Evolutionary conservation across 2,797 vertebrate species (phyloP), one percentile per base, ranked within the genome.

Genomic region (Lepus oiostolus): DNA sequence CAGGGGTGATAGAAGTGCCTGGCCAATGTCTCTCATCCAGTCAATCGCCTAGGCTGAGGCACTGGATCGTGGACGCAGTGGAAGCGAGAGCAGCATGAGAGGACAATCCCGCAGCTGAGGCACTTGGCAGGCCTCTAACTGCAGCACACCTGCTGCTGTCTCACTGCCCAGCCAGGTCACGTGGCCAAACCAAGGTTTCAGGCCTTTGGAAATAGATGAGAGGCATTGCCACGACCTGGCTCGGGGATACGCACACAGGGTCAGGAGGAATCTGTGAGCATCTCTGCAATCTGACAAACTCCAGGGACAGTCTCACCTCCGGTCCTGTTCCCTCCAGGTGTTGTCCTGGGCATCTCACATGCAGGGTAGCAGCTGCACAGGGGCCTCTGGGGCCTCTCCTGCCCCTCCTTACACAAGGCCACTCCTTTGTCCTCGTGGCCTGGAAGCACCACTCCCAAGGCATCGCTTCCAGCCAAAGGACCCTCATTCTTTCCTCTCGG

Each of bases 401-500:
- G 28, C 38, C 38, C 22, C n/a, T 74, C 74, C 24, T 54, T n/a
- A 19, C 47, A 12, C n/a, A 50, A 67, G 58, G 35, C n/a, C 30
- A 21, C 21, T 32, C 60, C 84, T 71, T 1, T 63, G 42, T n/a
- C 67, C 42, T 76, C 60, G 47, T 3, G 77, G 21, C 67, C 52
- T 76, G 93, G 28, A 83, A 85, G 4, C 22, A 21, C 8, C 19
- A 16, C 50, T 81, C 38, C 68, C 74, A 47, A 10, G 4, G 10
- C 75, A 38, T 63, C 81, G 76, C 77, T 85, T 83, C 85, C 74
- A 80, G 50, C 89, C 4, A 24, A 17, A 24, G 47, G 13, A 9
- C 47, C 30, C 1, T 63, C 38, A 94, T 68, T 93, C n/a, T 83
- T 85, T 93, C 28, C 83, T 85, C 94, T 60, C 58, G 70, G n/a